Conservation (phyloP, 92 coral and sea anemone species). For the Phymanthus crucifer region DNA sequence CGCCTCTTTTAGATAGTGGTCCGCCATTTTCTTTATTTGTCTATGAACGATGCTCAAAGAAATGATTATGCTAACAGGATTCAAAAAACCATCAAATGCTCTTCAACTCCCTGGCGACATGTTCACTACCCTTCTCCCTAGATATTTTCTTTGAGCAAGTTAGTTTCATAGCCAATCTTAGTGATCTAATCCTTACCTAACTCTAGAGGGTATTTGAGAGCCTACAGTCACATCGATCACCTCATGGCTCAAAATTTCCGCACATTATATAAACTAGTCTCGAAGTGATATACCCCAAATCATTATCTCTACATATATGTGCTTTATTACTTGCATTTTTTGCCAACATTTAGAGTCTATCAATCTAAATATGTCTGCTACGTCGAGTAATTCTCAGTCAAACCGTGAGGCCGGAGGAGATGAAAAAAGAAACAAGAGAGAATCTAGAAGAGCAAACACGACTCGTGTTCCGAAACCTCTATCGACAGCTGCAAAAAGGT, state of each 20-base stretch:
- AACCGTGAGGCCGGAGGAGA: slow-evolving; percentile 23
- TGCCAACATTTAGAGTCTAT: neutral
- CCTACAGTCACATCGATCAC: slow-evolving; percentile 33
- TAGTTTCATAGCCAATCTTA: neutral
- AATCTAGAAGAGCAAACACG: slow-evolving; percentile 58
- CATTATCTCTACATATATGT: neutral
- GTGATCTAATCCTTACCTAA: slow-evolving; percentile 22
- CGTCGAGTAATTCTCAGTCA: slow-evolving; percentile 24
- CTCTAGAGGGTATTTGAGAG: slow-evolving; percentile 17
- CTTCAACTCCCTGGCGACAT: neutral
- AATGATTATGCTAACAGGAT: slow-evolving; percentile 6
- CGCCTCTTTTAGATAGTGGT: slow-evolving; percentile 20
- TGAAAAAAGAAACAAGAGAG: slow-evolving; percentile 38
- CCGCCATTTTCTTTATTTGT: slow-evolving; percentile 36
- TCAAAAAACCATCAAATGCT: neutral
- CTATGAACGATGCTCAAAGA: slow-evolving; percentile 17
- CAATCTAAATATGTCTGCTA: slow-evolving; percentile 22
- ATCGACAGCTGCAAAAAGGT: slow-evolving; percentile 95
- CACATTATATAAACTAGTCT: slow-evolving; percentile 5
- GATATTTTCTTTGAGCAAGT: slow-evolving; percentile 7
- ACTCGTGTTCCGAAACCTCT: slow-evolving; percentile 73
- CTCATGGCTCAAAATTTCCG: slow-evolving; percentile 22
- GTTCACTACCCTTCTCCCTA: neutral
- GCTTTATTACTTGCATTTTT: slow-evolving; percentile 13
- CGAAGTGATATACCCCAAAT: neutral